These are phyloP conservation scores for Ferrisia virgata DNA, from an alignment of 2,888 invertebrate species.

Conservation along the genomic window DNA sequence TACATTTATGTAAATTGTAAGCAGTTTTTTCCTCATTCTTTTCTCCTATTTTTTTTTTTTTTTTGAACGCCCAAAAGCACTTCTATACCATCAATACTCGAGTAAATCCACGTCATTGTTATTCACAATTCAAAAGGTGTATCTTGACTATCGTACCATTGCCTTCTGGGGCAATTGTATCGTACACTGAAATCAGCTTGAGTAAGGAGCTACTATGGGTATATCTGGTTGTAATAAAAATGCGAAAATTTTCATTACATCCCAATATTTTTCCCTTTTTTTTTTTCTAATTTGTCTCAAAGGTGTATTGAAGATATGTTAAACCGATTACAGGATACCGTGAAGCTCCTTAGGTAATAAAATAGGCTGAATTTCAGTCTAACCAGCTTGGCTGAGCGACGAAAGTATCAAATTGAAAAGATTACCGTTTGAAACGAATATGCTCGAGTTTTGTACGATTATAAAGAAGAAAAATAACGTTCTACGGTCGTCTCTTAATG, in stretches of 20 bases:
- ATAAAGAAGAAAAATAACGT: background rate
- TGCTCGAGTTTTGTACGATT: background rate
- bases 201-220: no score
- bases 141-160: background rate
- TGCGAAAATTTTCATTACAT: background rate
- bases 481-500: background rate
- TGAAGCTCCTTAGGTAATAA: background rate
- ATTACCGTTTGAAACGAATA: background rate
- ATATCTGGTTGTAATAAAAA: background rate
- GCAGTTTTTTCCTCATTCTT: no score
- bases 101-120: background rate
- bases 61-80: background rate
- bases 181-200: background rate
- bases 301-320: background rate
- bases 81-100: background rate
- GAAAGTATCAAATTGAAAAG: background rate
- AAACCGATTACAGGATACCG: background rate
- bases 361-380: background rate
- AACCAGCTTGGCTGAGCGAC: background rate
- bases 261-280: no score
- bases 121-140: background rate
- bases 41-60: no score
- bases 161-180: background rate
- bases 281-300: background rate
- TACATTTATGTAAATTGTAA: background rate